Evolutionary conservation across 2,113 vertebrate species (phyloP).

Genomic region (Ammodytes dubius): DNA sequence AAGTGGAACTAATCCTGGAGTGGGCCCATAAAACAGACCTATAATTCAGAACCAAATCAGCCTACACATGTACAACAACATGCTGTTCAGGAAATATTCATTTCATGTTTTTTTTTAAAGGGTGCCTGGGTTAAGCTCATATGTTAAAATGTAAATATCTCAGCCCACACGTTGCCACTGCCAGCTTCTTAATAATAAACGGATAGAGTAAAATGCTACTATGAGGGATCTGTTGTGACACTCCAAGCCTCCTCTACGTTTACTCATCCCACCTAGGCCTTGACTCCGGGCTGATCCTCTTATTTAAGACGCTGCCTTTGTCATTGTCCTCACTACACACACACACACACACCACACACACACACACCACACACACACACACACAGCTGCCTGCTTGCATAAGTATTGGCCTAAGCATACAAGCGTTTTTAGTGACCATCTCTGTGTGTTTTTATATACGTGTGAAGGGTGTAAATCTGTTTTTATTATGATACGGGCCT

Average conservation of each 20-base stretch:
- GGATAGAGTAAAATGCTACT: neutral
- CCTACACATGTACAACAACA: slow-evolving; percentile 16
- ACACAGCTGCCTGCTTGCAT: slow-evolving; percentile 46
- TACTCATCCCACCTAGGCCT: slow-evolving; percentile 43
- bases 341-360: slow-evolving; percentile 1
- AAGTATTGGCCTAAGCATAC: slow-evolving; percentile 10
- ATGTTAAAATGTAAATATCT: slow-evolving; percentile 10
- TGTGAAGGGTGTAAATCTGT: neutral
- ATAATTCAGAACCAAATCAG: slow-evolving; percentile 25
- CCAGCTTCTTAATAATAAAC: slow-evolving; percentile 1
- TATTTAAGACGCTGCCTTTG: slow-evolving; percentile 20
- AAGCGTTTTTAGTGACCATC: no score
- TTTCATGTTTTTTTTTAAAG: neutral
- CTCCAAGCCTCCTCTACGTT: slow-evolving; percentile 20
- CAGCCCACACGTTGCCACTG: slow-evolving; percentile 4
- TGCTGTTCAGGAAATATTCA: neutral
- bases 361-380: neutral
- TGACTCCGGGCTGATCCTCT: slow-evolving; percentile 19
- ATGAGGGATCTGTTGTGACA: slow-evolving; percentile 52
- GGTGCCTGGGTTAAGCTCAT: slow-evolving; percentile 1
- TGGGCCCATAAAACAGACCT: slow-evolving; percentile 8
- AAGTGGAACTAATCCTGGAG: slow-evolving; percentile 29
- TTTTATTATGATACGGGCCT: no score
- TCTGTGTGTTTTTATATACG: neutral
- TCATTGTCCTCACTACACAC: slow-evolving; percentile 6